Conservation (phyloP, 2,888 invertebrate genomes). For the Calliopum simillimum region DNA sequence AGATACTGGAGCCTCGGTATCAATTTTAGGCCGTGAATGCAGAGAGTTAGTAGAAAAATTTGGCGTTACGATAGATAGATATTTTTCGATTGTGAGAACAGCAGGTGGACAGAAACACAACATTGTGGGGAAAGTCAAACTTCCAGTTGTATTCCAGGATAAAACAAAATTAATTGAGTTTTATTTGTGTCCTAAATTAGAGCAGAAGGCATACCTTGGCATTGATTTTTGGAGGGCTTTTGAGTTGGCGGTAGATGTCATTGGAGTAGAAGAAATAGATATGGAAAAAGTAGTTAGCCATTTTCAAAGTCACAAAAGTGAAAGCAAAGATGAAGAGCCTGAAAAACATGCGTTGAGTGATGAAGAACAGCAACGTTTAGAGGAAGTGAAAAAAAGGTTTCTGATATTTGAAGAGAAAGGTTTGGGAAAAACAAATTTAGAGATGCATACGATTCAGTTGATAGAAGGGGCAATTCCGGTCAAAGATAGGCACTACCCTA, state of each 20-base stretch:
- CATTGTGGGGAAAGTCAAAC: not conserved
- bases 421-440: not conserved
- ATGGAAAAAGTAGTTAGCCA: too few species aligned
- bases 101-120: not conserved
- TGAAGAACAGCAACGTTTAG: too few species aligned
- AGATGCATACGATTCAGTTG: not conserved
- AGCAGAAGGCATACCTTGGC: not conserved
- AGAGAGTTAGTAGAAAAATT: not conserved
- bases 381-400: not conserved
- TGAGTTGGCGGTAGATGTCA: not conserved
- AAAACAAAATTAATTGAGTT: not conserved
- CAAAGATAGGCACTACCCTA: not conserved
- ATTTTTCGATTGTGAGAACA: not conserved
- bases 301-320: not conserved
- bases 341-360: too few species aligned
- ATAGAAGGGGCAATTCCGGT: not conserved
- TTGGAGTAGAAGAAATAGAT: not conserved
- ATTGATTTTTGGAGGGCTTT: constrained; percentile 6
- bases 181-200: not conserved
- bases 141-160: not conserved
- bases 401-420: constrained; percentile 10
- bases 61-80: not conserved
- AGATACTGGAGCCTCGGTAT: not conserved
- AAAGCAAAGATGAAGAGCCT: constrained; percentile 5
- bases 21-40: not conserved